Percentiles rank a stretch among this genome's conserved stretches.
These are phyloP conservation scores for Thomomys bottae DNA, from an alignment of 2,113 vertebrate genomes.

Conservation along the genomic window DNA sequence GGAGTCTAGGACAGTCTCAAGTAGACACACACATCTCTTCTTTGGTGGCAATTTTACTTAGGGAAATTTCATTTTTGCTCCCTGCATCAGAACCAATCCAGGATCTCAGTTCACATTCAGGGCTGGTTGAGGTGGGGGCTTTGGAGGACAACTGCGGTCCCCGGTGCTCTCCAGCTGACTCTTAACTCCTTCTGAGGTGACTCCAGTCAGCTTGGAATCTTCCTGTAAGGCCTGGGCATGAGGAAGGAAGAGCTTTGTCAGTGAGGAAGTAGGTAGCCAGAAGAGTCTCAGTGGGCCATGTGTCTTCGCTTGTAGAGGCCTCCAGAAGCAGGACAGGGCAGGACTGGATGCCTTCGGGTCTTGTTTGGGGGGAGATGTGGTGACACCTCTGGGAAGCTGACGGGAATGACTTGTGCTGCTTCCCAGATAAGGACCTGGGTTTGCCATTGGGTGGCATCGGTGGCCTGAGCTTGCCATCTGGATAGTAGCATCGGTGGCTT, in stretches of 20 bases:
- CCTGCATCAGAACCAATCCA: not conserved
- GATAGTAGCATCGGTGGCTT: not conserved
- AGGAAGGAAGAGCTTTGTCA: conserved; percentile 17
- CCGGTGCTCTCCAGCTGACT: not conserved
- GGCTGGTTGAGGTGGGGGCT: not conserved
- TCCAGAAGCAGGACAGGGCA: not conserved
- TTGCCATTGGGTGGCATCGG: not conserved
- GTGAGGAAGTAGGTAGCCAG: not conserved
- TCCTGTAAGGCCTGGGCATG: not conserved
- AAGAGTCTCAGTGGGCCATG: not conserved
- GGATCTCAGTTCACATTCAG: not conserved
- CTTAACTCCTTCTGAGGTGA: conserved; percentile 8
- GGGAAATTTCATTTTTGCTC: not conserved
- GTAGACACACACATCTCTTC: not conserved
- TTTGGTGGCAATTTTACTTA: not conserved
- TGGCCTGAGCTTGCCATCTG: not conserved
- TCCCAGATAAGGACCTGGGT: not conserved
- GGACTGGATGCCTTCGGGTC: not conserved
- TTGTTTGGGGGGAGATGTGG: not conserved
- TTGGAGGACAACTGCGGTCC: not conserved
- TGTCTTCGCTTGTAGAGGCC: not conserved
- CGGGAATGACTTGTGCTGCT: not conserved
- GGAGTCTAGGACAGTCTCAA: not conserved
- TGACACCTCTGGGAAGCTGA: not conserved
- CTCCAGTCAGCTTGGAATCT: not conserved